phyloP scores from a whole-genome alignment of 2,797 vertebrate genomes.

The Intellagama lesueurii region DNA sequence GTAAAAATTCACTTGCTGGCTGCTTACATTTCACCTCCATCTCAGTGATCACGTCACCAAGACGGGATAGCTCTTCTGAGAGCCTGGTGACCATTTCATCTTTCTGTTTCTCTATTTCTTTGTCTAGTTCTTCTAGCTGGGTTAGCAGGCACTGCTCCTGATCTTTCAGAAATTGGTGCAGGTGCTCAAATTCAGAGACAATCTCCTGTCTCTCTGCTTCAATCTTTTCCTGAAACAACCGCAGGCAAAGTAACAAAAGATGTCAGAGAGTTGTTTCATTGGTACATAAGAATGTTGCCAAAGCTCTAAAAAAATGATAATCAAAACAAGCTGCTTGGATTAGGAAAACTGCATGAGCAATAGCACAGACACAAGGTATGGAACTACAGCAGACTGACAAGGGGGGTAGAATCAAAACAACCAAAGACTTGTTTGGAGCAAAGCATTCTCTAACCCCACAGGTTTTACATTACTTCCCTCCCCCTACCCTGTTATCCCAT shows the following conservation, averaged over 20 bases:
- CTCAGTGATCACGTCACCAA: conserved; percentile 34
- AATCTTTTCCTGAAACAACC: conserved; percentile 79
- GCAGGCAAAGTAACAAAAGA: neutral
- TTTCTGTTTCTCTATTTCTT: conserved; percentile 81
- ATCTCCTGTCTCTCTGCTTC: conserved; percentile 83
- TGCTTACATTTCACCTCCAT: conserved; percentile 25
- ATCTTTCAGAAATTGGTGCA: conserved; percentile 85
- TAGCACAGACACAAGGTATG: neutral
- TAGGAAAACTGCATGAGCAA: neutral
- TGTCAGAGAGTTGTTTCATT: neutral
- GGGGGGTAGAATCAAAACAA: neutral
- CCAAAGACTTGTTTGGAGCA: neutral
- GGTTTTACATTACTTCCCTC: neutral
- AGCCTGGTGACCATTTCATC: conserved; percentile 83
- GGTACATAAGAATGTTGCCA: neutral
- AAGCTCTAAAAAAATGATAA: neutral
- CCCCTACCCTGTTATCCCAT: neutral
- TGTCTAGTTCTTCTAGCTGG: conserved; percentile 82
- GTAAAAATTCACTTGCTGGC: conserved; percentile 27
- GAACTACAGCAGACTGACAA: neutral
- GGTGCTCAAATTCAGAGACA: conserved; percentile 83
- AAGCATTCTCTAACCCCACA: neutral
- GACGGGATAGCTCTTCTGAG: conserved; percentile 73
- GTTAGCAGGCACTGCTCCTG: conserved; percentile 84
- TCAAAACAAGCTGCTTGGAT: neutral